Percentiles rank a stretch among this genome's conserved stretches.
These are phyloP conservation scores for Remorina albescens DNA, from an alignment of 2,797 vertebrate genomes.

Conservation along the genomic window DNA sequence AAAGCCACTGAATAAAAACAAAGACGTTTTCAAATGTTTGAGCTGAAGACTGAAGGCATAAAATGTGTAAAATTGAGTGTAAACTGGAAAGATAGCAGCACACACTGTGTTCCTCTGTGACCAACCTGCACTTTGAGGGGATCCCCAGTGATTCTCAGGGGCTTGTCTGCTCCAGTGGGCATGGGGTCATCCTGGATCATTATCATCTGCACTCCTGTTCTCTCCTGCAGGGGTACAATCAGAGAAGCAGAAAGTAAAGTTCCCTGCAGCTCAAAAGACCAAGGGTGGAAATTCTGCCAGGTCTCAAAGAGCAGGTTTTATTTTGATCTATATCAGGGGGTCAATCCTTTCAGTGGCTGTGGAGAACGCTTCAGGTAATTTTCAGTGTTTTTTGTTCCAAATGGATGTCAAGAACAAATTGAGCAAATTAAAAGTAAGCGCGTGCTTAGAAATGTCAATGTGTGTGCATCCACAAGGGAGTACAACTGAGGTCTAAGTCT, in stretches of 20 bases:
- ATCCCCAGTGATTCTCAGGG: slow-evolving; percentile 97
- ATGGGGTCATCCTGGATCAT: slow-evolving; percentile 99
- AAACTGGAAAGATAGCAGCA: slow-evolving; percentile 34
- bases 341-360: no score
- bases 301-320: slow-evolving; percentile 16
- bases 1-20: slow-evolving; percentile 12
- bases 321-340: background rate
- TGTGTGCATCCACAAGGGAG: background rate
- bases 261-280: slow-evolving; percentile 39
- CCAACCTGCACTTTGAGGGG: slow-evolving; percentile 98
- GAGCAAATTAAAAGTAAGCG: background rate
- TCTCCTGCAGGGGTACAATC: slow-evolving; percentile 87
- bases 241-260: slow-evolving; percentile 38
- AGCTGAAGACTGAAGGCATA: slow-evolving; percentile 21
- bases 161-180: slow-evolving; percentile 98
- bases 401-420: no score
- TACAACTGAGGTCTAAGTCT: background rate
- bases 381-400: no score
- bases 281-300: slow-evolving; percentile 9
- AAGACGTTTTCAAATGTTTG: slow-evolving; percentile 21
- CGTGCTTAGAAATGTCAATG: background rate
- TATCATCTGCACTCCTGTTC: slow-evolving; percentile 98
- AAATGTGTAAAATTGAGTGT: slow-evolving; percentile 65
- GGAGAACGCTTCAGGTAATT: no score
- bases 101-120: slow-evolving; percentile 29